Base-by-base conservation (phyloP, 2,113 vertebrate genomes). In the Rhinoderma darwinii region DNA sequence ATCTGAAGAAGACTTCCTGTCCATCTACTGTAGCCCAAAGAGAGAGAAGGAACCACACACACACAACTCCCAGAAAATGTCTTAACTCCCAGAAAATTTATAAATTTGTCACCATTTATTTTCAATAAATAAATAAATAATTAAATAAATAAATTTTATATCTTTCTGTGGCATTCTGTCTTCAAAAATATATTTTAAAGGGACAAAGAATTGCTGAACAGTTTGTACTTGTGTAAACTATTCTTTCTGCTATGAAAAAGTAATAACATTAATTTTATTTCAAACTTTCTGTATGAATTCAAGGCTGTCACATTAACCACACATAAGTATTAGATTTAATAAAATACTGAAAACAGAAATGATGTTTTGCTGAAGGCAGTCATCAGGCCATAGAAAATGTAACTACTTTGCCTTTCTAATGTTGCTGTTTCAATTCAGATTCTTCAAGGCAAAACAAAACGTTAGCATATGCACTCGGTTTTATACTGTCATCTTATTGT, bases 251-350 rank as follows among this genome's bases (percentile, higher is more conserved):
- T 92, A 89, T 93, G 90, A 84, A 93, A 94, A 95, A 95, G 93
- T 93, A 95, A 96, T 95, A 95, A 95, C 94, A 93, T 87, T 92
- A 92, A 92, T 93, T 95, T 95, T 94, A 89, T 90, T 93, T 93
- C 91, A 89, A 94, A 93, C 92, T 91, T 93, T 63, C 76, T 95
- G 94, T 95, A 90, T 92, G 88, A 90, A 91, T 90, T 92, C 88
- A 30, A 86, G 90, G 90, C 93, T 95, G 93, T 95, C 95, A 94
- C 89, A 93, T 94, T 94, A 93, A 92, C 92, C 91, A 88, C 68
- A 88, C 91, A 91, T 93, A 93, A 92, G 89, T 93, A 93, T 93
- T 93, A 92, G 91, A 94, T 92, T 94, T 95, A 95, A 95, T 95
- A 93, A 94, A 93, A 92, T 91, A 89, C 90, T 92, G 89, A 86